A percentile compares a stretch with the other conserved stretches of the same genome.
Evolutionary conservation across 1,140 invertebrate genomes (phyloP).

Genomic region (Apolygus lucorum): DNA sequence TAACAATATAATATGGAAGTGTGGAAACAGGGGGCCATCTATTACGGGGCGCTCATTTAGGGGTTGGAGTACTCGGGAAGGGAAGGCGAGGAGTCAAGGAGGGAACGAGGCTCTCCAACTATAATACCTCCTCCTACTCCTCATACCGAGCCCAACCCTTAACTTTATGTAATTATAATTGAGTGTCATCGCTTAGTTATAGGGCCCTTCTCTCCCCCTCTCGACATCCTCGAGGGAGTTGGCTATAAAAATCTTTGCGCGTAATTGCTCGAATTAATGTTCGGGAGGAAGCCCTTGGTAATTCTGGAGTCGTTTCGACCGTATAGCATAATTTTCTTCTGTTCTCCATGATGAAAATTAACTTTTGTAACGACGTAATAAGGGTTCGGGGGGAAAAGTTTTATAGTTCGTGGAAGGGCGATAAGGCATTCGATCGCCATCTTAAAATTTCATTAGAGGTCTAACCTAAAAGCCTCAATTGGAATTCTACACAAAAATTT

Average conservation of each 20-base stretch:
- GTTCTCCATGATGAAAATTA: neutral
- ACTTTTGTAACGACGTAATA: constrained; percentile 5
- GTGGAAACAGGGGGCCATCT: constrained; percentile 15
- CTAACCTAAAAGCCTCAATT: too few species aligned
- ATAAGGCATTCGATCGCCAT: too few species aligned
- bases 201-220: neutral
- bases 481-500: too few species aligned
- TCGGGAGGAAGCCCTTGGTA: neutral
- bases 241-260: constrained; percentile 6
- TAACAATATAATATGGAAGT: constrained; percentile 11
- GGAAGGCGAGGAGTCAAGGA: neutral
- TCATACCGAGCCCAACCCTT: neutral
- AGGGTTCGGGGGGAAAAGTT: too few species aligned
- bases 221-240: neutral
- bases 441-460: too few species aligned
- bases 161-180: constrained; percentile 9
- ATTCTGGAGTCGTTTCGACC: neutral
- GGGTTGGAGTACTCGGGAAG: neutral
- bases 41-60: constrained; percentile 15
- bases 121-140: neutral
- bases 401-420: too few species aligned
- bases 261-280: constrained; percentile 11
- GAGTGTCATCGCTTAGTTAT: constrained; percentile 16
- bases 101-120: neutral
- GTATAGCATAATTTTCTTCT: constrained; percentile 3